Conservation (phyloP, 2,888 invertebrate species). For the Theretra japonica region DNA sequence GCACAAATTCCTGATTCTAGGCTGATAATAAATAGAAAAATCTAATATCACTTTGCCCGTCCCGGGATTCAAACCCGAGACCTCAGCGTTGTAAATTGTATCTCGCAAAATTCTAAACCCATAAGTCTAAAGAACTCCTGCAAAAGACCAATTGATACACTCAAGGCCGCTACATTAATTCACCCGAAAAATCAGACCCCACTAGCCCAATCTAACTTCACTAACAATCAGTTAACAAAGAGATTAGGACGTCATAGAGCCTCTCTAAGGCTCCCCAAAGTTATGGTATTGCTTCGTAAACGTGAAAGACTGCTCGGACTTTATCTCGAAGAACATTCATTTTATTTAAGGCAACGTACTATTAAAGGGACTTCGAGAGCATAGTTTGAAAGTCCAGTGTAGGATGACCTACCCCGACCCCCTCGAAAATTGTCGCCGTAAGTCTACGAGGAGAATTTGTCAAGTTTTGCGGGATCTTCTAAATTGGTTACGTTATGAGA, state of each 20-base stretch:
- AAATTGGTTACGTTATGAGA: constrained; percentile 24
- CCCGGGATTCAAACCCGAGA: too few species aligned
- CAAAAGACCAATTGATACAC: too few species aligned
- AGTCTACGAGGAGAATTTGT: constrained; percentile 24
- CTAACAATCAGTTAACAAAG: constrained; percentile 2
- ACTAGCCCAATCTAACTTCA: neutral
- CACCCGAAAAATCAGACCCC: neutral
- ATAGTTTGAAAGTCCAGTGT: constrained; percentile 15
- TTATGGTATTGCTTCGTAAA: constrained; percentile 26
- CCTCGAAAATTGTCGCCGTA: constrained; percentile 17
- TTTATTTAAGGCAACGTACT: constrained; percentile 28
- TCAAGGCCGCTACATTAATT: too few species aligned
- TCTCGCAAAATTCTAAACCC: too few species aligned
- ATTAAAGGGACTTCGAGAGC: constrained; percentile 27
- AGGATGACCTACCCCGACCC: neutral
- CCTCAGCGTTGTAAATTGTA: too few species aligned
- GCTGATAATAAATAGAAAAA: too few species aligned
- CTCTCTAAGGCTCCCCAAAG: neutral
- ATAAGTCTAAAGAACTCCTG: too few species aligned
- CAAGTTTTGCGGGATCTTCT: constrained; percentile 24
- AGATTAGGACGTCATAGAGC: constrained; percentile 18
- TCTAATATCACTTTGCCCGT: too few species aligned
- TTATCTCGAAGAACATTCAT: constrained; percentile 26
- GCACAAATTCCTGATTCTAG: too few species aligned
- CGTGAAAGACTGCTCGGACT: constrained; percentile 21